Base-by-base conservation (phyloP, 2,113 vertebrate species). In the Rissa tridactyla region DNA sequence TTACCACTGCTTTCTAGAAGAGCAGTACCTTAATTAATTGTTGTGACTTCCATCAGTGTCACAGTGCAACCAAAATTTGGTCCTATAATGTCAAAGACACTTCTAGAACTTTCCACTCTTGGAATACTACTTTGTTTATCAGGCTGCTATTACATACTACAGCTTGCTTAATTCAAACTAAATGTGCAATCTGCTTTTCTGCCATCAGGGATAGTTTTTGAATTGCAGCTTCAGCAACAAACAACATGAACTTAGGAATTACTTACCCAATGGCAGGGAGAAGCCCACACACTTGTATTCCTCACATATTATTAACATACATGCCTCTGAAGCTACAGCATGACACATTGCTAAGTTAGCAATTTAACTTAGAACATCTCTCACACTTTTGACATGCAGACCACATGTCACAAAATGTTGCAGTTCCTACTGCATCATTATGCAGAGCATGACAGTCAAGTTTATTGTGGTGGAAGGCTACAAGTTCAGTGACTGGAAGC, bases 401-500 rank as follows among this genome's bases (percentile, higher is more conserved):
- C 71, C 55, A 58, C 88, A 44, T 15, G 30, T 70, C 68, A 86
- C 75, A 90, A 81, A 96, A 69, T 2, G 15, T 85, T 78, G 73
- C 65, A 71, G 72, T 26, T 88, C 79, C 72, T 58, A 57, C 90
- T 92, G n/a, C 76, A 91, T 88, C 78, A 84, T 72, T 86, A 93
- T 58, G 44, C n/a, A 81, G 44, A 77, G 40, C 44, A 38, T n/a
- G 85, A 75, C 79, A 92, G 86, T 52, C 89, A 80, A 85, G 88
- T 78, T 90, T 47, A 83, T 49, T 70, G 60, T 12, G 0, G 54
- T 55, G 38, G 26, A 18, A 1, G 55, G 46, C 62, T 55, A 60
- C 79, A 83, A 78, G 90, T 86, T 92, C 93, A 38, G 52, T 81
- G 85, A 93, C 88, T 96, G 95, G 94, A 97, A 97, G 62, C 70